A percentile compares a stretch with the other conserved stretches of the same genome.
phyloP scores from a whole-genome alignment of 2,113 vertebrate genomes.

The Epinephelus cyanopodus region DNA sequence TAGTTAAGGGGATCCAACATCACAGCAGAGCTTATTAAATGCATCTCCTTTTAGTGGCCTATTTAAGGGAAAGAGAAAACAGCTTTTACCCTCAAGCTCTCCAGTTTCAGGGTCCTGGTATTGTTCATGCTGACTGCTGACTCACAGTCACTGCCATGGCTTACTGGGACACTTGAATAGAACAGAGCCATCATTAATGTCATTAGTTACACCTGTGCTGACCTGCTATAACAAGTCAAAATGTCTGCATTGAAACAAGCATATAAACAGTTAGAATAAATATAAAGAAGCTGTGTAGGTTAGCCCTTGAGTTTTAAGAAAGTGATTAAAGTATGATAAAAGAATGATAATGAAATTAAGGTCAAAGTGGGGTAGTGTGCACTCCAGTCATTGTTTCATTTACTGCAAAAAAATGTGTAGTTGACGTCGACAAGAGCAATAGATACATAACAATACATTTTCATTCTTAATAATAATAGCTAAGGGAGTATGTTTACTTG shows the following conservation, averaged over 20 bases:
- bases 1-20: conserved; percentile 6
- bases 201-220: neutral
- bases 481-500: neutral
- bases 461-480: neutral
- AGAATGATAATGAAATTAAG: neutral
- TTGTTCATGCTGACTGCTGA: conserved; percentile 2
- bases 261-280: neutral
- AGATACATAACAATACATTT: neutral
- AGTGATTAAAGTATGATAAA: neutral
- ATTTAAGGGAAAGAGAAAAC: conserved; percentile 8
- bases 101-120: neutral
- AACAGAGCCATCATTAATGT: neutral
- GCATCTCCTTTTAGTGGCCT: neutral
- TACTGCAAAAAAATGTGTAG: neutral
- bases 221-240: no score
- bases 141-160: neutral
- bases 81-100: neutral
- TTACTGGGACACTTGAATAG: neutral
- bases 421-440: neutral
- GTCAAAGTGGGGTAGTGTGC: neutral
- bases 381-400: neutral
- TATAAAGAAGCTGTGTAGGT: no score
- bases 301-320: neutral
- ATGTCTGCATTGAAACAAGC: neutral
- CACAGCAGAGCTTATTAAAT: conserved; percentile 22